phyloP scores from a whole-genome alignment of 1,140 invertebrate genomes.

The Drosophila bocqueti region DNA sequence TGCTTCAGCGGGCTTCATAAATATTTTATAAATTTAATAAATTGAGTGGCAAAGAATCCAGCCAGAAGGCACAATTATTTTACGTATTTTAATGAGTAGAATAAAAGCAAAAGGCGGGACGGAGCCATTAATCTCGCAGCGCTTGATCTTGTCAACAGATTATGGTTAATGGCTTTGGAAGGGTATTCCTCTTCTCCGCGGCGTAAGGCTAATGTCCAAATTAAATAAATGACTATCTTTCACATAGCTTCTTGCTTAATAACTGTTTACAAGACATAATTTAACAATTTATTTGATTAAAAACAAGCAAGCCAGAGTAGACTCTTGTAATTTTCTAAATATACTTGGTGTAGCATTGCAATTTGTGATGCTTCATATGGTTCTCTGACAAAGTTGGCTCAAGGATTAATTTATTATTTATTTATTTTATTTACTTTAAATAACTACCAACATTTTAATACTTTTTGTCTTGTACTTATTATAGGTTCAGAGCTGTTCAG shows the following conservation, averaged over 20 bases:
- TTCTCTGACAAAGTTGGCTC: constrained; percentile 4
- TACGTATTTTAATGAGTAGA: constrained; percentile 27
- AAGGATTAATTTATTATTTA: neutral
- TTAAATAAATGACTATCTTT: constrained; percentile 22
- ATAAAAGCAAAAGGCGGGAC: constrained; percentile 11
- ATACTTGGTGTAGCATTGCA: neutral
- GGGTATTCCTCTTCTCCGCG: neutral
- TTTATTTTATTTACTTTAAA: neutral
- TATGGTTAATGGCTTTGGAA: constrained; percentile 19
- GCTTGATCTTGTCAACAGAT: constrained; percentile 37
- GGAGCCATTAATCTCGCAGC: neutral
- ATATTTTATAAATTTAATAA: constrained; percentile 55
- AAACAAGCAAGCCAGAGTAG: neutral
- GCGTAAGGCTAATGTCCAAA: constrained; percentile 4
- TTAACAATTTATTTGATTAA: constrained; percentile 15
- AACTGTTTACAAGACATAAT: constrained; percentile 16
- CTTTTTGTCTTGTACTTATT: neutral
- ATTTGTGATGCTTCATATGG: neutral
- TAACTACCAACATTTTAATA: no score
- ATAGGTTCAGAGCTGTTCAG: neutral
- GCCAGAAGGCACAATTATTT: constrained; percentile 21
- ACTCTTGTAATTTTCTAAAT: constrained; percentile 3
- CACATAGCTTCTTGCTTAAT: constrained; percentile 3
- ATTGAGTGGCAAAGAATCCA: constrained; percentile 45
- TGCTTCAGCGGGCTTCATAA: constrained; percentile 26